Base-by-base conservation (phyloP, 1,140 invertebrate genomes). In the Drosophila pseudoobscura region DNA sequence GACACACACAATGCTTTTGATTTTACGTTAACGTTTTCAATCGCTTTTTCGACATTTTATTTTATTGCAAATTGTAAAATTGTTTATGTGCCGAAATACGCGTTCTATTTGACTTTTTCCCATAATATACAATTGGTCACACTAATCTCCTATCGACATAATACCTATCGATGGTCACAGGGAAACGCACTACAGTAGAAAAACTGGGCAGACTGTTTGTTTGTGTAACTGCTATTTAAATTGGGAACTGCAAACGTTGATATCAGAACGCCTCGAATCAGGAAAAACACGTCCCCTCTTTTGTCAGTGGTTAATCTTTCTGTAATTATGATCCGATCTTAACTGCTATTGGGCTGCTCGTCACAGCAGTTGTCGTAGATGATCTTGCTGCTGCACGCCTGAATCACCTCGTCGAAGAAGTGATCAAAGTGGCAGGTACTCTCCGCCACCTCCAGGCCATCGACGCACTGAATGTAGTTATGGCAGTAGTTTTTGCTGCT, bases 341-440 rank as follows among this genome's bases (percentile, higher is more conserved):
- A 8, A 8, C 7, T 31, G 29, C 29, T 31, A 39, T 5, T 26
- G 24, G 24, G 76, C 7, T 53, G 73, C 9, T 44, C 78, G 44
- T 90, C 82, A 54, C 89, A 90, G 39, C 85, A 84, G 2, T 43
- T 45, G 45, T 90, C 80, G n/a, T 87, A 74, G 44, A 91, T 89
- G 13, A 91, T 74, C 6, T 44, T 60, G 3, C 22, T 20, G 3
- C 54, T 59, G 55, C 89, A 91, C 5, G 57, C 70, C 43, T 80
- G 75, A 20, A 57, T 43, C 6, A 44, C 8, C 63, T 90, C 85
- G 57, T 91, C 74, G 22, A 90, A 91, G 53, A 90, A 91, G 44
- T 77, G 61, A 47, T 90, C 85, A 22, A 69, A 73, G 26, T 69
- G 55, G 26, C 89, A 89, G 3, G 68, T 75, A 1, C 15, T 15